Conservation (phyloP, 2,797 vertebrate species). For the Oceanodroma leucorhoa region DNA sequence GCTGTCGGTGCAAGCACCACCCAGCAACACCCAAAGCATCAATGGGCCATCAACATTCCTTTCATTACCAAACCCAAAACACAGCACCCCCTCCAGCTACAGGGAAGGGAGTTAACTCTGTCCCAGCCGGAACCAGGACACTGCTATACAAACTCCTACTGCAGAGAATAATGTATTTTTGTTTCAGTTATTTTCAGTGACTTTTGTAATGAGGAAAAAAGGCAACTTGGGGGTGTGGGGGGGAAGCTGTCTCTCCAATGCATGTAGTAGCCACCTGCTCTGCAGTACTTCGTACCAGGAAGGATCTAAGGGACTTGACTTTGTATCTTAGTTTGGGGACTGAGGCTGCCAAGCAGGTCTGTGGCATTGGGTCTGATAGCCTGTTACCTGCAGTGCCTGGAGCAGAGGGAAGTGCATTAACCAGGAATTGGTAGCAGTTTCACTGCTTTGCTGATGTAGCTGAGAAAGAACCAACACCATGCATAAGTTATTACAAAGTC, state of each 20-base stretch:
- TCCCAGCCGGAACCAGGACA: too few relatives aligned
- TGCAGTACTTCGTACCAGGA: fast-evolving
- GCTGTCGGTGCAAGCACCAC: too few relatives aligned
- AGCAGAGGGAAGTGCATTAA: neutral
- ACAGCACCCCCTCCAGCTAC: too few relatives aligned
- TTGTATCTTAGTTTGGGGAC: neutral
- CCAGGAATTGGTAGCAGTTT: fast-evolving
- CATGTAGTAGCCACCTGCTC: neutral
- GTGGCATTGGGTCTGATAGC: fast-evolving
- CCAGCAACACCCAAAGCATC: too few relatives aligned
- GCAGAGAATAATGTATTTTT: neutral
- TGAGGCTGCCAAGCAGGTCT: neutral
- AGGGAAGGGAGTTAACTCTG: too few relatives aligned
- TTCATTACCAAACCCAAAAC: too few relatives aligned
- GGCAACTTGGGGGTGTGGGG: too few relatives aligned
- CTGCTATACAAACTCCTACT: neutral
- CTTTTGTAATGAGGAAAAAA: neutral
- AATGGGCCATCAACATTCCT: too few relatives aligned
- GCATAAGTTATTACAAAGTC: constrained; percentile 54
- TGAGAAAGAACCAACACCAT: constrained; percentile 29
- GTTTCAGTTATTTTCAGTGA: neutral
- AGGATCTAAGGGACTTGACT: too few relatives aligned
- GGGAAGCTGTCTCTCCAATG: fast-evolving
- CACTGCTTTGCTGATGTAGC: neutral
- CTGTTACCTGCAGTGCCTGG: neutral